These are phyloP conservation scores for Nothura maculosa DNA, from an alignment of 2,797 vertebrate species.

Conservation along the genomic window DNA sequence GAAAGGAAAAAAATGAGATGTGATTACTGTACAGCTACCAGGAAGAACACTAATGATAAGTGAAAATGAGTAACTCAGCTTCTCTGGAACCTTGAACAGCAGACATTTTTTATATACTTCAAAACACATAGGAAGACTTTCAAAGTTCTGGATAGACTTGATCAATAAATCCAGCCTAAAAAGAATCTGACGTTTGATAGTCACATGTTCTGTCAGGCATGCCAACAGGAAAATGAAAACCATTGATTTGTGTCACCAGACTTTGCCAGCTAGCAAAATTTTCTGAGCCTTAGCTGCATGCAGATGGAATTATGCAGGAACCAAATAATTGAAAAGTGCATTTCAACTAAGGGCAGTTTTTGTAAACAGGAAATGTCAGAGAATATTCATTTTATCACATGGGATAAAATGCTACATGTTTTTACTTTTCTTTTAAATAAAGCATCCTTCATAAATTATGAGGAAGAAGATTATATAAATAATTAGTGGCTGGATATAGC, in stretches of 20 bases:
- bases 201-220: constrained; percentile 1
- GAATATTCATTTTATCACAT: neutral
- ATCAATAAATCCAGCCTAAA: constrained; percentile 55
- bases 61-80: neutral
- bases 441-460: neutral
- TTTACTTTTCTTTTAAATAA: neutral
- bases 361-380: neutral
- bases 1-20: neutral
- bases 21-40: neutral
- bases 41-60: neutral
- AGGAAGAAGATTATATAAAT: neutral
- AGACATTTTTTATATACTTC: constrained; percentile 18
- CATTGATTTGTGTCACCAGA: constrained; percentile 51
- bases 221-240: constrained; percentile 53
- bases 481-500: neutral
- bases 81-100: neutral
- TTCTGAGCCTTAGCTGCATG: constrained; percentile 24
- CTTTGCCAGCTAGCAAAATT: constrained; percentile 44
- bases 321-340: constrained; percentile 20
- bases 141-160: constrained; percentile 23
- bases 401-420: neutral
- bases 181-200: constrained; percentile 15
- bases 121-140: constrained; percentile 10
- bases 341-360: constrained; percentile 14
- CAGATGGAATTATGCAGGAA: constrained; percentile 8